These are phyloP conservation scores for Drosophila burlai DNA, from an alignment of 1,140 invertebrate genomes.

Conservation along the genomic window DNA sequence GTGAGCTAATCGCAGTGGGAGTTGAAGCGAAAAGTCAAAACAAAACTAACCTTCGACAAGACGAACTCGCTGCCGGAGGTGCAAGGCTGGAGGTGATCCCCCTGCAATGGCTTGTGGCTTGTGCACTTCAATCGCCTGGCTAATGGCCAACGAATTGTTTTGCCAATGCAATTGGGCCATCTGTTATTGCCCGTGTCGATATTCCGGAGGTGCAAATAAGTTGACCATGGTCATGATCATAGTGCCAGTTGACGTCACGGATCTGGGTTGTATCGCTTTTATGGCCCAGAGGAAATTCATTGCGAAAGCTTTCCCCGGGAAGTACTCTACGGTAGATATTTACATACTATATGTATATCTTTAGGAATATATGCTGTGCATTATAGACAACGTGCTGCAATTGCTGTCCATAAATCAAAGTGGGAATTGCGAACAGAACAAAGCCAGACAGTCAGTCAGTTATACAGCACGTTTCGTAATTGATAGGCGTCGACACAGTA, in stretches of 20 bases:
- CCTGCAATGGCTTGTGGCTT: not conserved
- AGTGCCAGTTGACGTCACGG: conserved; percentile 36
- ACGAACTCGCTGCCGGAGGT: conserved; percentile 3
- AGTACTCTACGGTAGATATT: not conserved
- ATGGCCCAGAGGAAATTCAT: conserved; percentile 18
- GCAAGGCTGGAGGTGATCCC: conserved; percentile 23
- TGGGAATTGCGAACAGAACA: conserved; percentile 1
- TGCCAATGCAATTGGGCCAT: conserved; percentile 24
- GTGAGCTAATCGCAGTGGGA: conserved; percentile 22
- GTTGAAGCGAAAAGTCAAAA: conserved; percentile 29
- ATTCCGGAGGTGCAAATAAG: conserved; percentile 40
- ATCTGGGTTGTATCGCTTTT: not conserved
- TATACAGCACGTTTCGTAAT: conserved; percentile 32
- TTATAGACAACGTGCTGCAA: conserved; percentile 16
- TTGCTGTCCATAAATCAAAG: conserved; percentile 36
- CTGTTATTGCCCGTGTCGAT: conserved; percentile 13
- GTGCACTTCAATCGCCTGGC: conserved; percentile 47
- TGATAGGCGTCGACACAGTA: not conserved
- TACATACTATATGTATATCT: no score
- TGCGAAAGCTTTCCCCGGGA: conserved; percentile 1
- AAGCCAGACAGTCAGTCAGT: conserved; percentile 2
- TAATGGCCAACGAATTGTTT: conserved; percentile 49
- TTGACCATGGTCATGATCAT: conserved; percentile 66
- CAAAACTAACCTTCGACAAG: conserved; percentile 74
- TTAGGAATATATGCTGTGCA: not conserved